These are phyloP conservation scores for Mandrillus leucophaeus DNA, from an alignment of 2,113 vertebrate species.

Conservation along the genomic window DNA sequence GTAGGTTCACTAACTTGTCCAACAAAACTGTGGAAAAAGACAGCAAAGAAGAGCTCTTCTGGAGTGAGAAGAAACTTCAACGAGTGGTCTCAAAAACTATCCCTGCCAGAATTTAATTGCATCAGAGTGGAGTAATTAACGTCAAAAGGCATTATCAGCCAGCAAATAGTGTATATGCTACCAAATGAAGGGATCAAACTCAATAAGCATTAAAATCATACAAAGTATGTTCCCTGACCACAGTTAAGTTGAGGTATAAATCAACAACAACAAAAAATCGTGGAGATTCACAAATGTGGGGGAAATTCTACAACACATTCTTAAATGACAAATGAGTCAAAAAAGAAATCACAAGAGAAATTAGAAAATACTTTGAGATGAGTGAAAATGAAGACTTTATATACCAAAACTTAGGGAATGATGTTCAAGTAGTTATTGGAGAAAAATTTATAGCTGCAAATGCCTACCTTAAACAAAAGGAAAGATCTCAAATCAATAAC, in stretches of 20 bases:
- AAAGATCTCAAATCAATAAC: neutral
- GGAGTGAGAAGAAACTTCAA: neutral
- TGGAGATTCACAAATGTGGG: neutral
- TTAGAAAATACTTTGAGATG: neutral
- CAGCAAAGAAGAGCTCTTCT: neutral
- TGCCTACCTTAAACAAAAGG: neutral
- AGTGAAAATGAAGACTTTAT: neutral
- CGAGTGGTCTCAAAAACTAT: neutral
- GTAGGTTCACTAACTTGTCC: neutral
- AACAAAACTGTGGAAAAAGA: neutral
- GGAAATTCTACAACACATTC: neutral
- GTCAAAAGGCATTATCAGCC: neutral
- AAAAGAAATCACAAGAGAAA: neutral
- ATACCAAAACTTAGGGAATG: neutral
- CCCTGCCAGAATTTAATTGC: neutral
- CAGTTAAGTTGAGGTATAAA: neutral
- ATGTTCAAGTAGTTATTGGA: neutral
- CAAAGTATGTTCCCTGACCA: neutral
- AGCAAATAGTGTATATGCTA: neutral
- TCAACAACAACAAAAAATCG: neutral
- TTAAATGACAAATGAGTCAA: neutral
- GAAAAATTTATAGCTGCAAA: neutral
- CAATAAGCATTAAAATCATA: neutral
- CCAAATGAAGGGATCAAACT: neutral
- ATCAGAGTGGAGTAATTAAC: neutral